phyloP scores from a whole-genome alignment of 2,888 invertebrate genomes.

The Masnerella sp. region DNA sequence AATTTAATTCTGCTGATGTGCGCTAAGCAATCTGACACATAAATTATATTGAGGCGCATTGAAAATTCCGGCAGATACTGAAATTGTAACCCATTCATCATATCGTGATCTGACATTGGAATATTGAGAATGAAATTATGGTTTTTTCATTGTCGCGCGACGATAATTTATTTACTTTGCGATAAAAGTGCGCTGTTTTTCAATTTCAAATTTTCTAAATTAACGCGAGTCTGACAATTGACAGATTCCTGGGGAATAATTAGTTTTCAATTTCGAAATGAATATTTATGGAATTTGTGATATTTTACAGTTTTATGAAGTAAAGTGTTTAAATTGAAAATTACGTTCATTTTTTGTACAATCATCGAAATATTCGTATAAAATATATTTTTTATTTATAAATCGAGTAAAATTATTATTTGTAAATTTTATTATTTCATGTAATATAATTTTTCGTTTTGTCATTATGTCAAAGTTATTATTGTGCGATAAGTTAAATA shows the following conservation, averaged over 20 bases:
- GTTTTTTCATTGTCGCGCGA: constrained; percentile 1
- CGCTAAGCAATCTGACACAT: constrained; percentile 24
- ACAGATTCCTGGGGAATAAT: neutral
- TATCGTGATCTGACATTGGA: neutral
- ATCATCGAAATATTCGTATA: too few relatives aligned
- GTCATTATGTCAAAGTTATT: too few relatives aligned
- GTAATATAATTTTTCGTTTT: too few relatives aligned
- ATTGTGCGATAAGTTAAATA: too few relatives aligned
- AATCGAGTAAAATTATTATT: too few relatives aligned
- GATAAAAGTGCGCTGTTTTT: neutral
- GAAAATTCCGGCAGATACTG: constrained; percentile 24
- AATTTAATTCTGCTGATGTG: constrained; percentile 26
- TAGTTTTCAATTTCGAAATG: too few relatives aligned
- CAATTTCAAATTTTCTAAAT: neutral
- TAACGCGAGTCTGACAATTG: neutral
- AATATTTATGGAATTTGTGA: too few relatives aligned
- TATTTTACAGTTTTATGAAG: too few relatives aligned
- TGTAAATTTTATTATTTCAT: too few relatives aligned
- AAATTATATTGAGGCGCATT: constrained; percentile 18
- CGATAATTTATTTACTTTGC: constrained; percentile 13
- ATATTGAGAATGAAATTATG: constrained; percentile 16
- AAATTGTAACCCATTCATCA: constrained; percentile 24
- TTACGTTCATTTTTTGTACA: too few relatives aligned
- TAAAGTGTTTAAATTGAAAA: too few relatives aligned
- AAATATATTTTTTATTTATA: too few relatives aligned